Base-by-base conservation (phyloP, 2,797 vertebrate species). In the Coranthus polyacanthus region DNA sequence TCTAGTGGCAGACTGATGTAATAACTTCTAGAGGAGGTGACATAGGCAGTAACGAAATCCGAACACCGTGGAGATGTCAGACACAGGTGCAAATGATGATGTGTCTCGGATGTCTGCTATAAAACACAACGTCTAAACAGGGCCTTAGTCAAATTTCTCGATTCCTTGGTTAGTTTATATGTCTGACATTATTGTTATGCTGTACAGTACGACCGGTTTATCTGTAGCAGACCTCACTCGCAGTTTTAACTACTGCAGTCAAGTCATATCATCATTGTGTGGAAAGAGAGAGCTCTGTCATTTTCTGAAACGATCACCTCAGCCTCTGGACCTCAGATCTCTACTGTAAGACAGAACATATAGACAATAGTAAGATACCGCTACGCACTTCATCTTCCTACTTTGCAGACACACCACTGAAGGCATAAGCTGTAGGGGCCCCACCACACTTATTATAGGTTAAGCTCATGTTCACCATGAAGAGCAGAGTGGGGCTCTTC, bases 251-350 rank as follows among this genome's bases (percentile, higher is more conserved):
- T 21, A 1, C 16, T 21, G 13, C 50, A 75, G 72, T 75, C 69
- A 68, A 59, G 66, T 85, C 76, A 58, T 46, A 63, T 82, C 52
- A 68, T 36, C 47, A 38, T 62, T 63, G 53, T 45, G 17, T 26
- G 51, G 50, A 53, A 65, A 52, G 37, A 52, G 54, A 43, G 62
- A 59, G 69, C 72, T 58, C 63, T 80, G 69, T 81, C 67, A 61
- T 78, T 60, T 50, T 64, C 26, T 69, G 43, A 80, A 76, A 82
- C 68, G 42, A 85, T 82, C 62, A 41, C 72, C 67, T 65, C 57
- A 39, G 66, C 49, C 64, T 63, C 49, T 55, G 57, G 55, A 64
- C 71, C 65, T 72, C 47, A 52, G 26, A 65, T 66, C 50, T 69
- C 68, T 26, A 37, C 69, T 65, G 47, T 64, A 60, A 32, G 24